Percentiles rank a stretch among this genome's conserved stretches.
phyloP scores from a whole-genome alignment of 2,888 invertebrate species.

The Amiota minor region DNA sequence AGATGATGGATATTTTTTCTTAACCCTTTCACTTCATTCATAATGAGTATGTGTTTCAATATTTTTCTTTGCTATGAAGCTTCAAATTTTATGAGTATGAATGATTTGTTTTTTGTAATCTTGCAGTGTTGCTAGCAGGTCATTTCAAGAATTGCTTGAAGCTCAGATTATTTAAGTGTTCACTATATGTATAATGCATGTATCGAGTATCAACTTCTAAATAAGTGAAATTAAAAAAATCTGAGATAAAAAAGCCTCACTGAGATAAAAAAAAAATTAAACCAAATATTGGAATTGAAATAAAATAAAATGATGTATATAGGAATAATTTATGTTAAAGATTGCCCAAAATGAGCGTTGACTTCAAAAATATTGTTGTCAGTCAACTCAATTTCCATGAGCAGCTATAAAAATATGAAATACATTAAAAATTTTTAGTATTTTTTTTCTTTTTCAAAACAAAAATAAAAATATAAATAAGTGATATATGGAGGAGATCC shows the following conservation, averaged over 20 bases:
- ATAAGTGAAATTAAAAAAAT: not conserved
- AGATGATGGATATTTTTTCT: too few species aligned
- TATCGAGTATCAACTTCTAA: not conserved
- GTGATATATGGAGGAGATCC: not conserved
- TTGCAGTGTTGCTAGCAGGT: too few species aligned
- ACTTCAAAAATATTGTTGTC: conserved; percentile 19
- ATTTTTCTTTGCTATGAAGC: too few species aligned
- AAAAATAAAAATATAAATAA: not conserved
- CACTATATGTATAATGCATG: too few species aligned
- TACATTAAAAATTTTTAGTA: not conserved
- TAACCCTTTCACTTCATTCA: too few species aligned
- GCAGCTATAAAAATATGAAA: conserved; percentile 15
- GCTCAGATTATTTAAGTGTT: too few species aligned
- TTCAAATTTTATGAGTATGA: too few species aligned
- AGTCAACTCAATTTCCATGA: conserved; percentile 21
- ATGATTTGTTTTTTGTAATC: too few species aligned
- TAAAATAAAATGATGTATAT: not conserved
- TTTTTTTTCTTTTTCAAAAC: not conserved
- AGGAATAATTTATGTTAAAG: not conserved
- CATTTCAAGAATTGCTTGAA: too few species aligned
- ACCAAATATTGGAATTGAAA: too few species aligned
- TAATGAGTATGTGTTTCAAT: too few species aligned
- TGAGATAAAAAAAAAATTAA: not conserved
- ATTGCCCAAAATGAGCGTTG: conserved; percentile 4
- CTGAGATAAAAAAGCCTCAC: not conserved